Percentiles rank a stretch among this genome's conserved stretches.
Conservation (phyloP, 2,797 vertebrate genomes). For the Rhinophrynus dorsalis region DNA sequence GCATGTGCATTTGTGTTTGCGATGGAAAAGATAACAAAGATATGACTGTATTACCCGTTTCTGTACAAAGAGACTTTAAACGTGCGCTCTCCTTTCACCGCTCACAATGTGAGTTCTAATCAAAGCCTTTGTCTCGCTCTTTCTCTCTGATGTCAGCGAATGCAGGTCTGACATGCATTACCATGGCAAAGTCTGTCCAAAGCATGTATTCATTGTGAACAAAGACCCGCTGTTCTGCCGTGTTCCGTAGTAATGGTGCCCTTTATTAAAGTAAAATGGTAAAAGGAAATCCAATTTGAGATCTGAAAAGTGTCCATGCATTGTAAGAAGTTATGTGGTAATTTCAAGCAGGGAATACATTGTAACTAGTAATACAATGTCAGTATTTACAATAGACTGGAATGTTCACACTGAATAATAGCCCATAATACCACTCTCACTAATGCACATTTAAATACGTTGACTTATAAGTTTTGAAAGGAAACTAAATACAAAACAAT, state of each 20-base stretch:
- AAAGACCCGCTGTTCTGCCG: constrained; percentile 30
- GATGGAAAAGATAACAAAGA: constrained; percentile 3
- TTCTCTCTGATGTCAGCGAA: constrained; percentile 31
- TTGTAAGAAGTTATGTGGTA: constrained; percentile 25
- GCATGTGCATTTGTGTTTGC: too few species aligned
- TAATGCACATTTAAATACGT: constrained; percentile 20
- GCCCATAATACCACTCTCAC: constrained; percentile 16
- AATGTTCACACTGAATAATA: constrained; percentile 32
- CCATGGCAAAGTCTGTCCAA: constrained; percentile 39
- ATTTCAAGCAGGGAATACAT: constrained; percentile 23
- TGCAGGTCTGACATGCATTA: constrained; percentile 28
- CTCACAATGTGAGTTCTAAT: constrained; percentile 19
- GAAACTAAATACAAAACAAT: constrained; percentile 13
- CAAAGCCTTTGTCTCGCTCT: constrained; percentile 26
- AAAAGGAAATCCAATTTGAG: constrained; percentile 47
- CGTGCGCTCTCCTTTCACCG: neutral
- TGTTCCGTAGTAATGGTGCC: constrained; percentile 20
- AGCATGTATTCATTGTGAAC: constrained; percentile 26
- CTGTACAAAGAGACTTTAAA: neutral
- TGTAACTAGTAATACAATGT: constrained; percentile 29
- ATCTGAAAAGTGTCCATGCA: constrained; percentile 27
- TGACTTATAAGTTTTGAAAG: constrained; percentile 11
- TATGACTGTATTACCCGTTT: neutral
- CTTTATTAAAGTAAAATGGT: constrained; percentile 47
- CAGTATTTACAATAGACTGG: constrained; percentile 5